A percentile compares a stretch with the other conserved stretches of the same genome.
Evolutionary conservation across 2,888 invertebrate genomes (phyloP).

Genomic region (Harmothoe impar): DNA sequence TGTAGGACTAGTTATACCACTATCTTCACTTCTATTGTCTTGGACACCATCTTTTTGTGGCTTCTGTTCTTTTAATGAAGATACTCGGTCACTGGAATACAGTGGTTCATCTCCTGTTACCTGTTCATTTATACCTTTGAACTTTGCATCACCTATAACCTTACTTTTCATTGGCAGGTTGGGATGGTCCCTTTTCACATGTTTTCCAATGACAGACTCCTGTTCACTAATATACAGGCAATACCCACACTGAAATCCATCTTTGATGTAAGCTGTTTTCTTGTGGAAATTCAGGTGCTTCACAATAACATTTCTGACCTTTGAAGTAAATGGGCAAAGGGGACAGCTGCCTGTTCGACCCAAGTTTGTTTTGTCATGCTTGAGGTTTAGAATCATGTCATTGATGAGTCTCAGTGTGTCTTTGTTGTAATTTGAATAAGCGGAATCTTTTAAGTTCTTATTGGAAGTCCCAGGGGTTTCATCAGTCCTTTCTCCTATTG

Average conservation of each 20-base stretch:
- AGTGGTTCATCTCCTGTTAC: not conserved
- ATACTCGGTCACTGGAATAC: not conserved
- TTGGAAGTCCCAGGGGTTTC: not conserved
- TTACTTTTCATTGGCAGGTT: not conserved
- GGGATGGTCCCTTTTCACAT: constrained; percentile 9
- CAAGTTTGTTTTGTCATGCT: constrained; percentile 2
- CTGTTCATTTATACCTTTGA: not conserved
- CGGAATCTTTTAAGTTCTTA: not conserved
- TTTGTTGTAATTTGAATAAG: not conserved
- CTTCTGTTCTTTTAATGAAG: not conserved
- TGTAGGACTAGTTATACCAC: too few relatives aligned
- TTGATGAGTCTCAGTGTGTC: constrained; percentile 9
- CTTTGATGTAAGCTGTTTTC: not conserved
- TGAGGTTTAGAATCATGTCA: not conserved
- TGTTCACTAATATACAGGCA: not conserved
- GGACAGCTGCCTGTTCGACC: not conserved
- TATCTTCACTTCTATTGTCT: too few relatives aligned
- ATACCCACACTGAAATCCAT: constrained; percentile 60
- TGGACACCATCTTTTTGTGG: too few relatives aligned
- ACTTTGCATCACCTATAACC: not conserved
- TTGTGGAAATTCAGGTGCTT: constrained; percentile 49
- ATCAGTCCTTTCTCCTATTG: not conserved
- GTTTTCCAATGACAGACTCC: constrained; percentile 26
- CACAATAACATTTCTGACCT: not conserved
- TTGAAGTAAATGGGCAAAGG: constrained; percentile 49